phyloP scores from a whole-genome alignment of 2,797 vertebrate species.

The Leptoclinus maculatus region DNA sequence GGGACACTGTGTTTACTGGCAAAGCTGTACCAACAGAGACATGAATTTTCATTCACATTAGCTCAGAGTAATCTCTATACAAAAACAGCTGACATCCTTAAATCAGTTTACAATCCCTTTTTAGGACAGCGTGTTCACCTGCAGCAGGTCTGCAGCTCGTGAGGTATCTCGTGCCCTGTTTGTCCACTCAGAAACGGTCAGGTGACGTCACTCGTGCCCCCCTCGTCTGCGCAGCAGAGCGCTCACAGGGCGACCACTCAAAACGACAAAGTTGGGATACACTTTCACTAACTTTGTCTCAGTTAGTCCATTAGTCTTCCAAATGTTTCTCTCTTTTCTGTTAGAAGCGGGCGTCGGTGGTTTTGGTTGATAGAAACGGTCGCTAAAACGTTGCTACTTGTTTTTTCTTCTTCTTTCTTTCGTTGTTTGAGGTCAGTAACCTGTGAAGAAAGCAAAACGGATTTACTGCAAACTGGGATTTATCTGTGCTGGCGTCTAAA shows the following conservation, averaged over 20 bases:
- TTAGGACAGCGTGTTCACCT: conserved; percentile 30
- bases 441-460: conserved; percentile 59
- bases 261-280: conserved; percentile 24
- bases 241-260: conserved; percentile 20
- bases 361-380: conserved; percentile 62
- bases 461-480: conserved; percentile 57
- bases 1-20: neutral
- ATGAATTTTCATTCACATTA: neutral
- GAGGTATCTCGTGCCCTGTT: conserved; percentile 25
- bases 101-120: neutral
- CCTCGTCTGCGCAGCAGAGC: conserved; percentile 26
- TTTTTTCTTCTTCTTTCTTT: neutral
- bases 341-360: conserved; percentile 55
- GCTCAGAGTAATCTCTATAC: neutral
- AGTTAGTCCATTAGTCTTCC: conserved; percentile 12
- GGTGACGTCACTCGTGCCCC: conserved; percentile 64
- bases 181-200: conserved; percentile 25
- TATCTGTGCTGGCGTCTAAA: conserved; percentile 13
- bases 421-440: conserved; percentile 73
- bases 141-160: conserved; percentile 19
- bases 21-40: neutral
- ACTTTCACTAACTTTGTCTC: conserved; percentile 21
- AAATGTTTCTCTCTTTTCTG: conserved; percentile 60
- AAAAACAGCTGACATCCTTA: neutral
- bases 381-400: conserved; percentile 18